Percentiles rank a stretch among this genome's conserved stretches.
Evolutionary conservation across 2,888 invertebrate species (phyloP).

Genomic region (Athetis lepigone): DNA sequence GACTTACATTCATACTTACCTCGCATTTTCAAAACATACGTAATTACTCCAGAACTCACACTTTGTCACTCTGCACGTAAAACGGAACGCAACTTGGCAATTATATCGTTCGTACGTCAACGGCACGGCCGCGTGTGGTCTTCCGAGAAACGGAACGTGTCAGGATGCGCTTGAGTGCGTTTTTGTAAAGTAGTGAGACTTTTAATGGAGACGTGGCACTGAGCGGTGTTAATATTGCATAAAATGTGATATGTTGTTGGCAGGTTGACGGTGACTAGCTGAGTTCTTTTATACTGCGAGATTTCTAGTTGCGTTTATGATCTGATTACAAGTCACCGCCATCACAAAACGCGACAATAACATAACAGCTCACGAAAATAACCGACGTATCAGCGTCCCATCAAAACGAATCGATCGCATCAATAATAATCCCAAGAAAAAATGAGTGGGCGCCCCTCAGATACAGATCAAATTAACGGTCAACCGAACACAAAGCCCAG

Average conservation of each 20-base stretch:
- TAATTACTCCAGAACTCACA: conserved; percentile 57
- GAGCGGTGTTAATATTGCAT: conserved; percentile 19
- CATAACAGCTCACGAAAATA: conserved; percentile 49
- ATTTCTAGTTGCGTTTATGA: conserved; percentile 18
- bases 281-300: conserved; percentile 14
- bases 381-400: conserved; percentile 67
- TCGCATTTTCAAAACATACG: conserved; percentile 51
- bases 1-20: conserved; percentile 49
- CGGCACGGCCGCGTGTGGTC: conserved; percentile 68
- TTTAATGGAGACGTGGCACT: conserved; percentile 48
- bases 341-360: conserved; percentile 60
- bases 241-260: conserved; percentile 26
- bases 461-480: conserved; percentile 89
- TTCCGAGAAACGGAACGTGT: conserved; percentile 68
- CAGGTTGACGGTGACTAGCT: not conserved
- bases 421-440: conserved; percentile 84
- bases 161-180: conserved; percentile 62
- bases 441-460: conserved; percentile 75
- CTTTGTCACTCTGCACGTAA: conserved; percentile 58
- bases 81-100: conserved; percentile 65
- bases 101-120: conserved; percentile 70
- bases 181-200: conserved; percentile 55
- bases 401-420: conserved; percentile 81
- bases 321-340: conserved; percentile 32
- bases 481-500: conserved; percentile 85